phyloP scores from a whole-genome alignment of 2,113 vertebrate species.

The Cricetomys ansorgei region DNA sequence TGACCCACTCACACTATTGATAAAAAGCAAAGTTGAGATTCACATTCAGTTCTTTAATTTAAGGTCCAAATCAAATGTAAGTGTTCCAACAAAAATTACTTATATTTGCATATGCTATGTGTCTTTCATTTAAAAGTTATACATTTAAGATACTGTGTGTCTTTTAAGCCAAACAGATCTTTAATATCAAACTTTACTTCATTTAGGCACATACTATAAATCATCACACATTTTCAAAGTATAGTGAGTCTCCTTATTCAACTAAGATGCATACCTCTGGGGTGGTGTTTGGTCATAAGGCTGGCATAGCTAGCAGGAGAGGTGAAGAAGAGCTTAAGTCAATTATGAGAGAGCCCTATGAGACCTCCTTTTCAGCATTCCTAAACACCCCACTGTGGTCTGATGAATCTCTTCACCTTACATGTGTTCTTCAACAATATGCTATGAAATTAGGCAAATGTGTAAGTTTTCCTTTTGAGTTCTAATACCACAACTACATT shows the following conservation, averaged over 20 bases:
- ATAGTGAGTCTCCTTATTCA: background rate
- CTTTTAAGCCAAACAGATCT: slow-evolving; percentile 7
- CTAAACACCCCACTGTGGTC: background rate
- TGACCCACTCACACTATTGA: background rate
- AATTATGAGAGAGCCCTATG: background rate
- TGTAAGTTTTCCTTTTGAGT: background rate
- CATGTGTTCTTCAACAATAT: background rate
- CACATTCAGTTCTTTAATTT: slow-evolving; percentile 31
- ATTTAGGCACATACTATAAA: background rate
- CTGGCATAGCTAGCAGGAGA: no score
- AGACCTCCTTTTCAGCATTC: no score
- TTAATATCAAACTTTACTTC: slow-evolving; percentile 3
- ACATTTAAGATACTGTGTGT: background rate
- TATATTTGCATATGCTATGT: background rate
- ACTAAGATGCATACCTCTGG: background rate
- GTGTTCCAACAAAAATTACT: background rate
- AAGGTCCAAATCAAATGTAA: background rate
- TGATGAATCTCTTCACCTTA: background rate
- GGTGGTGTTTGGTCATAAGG: background rate
- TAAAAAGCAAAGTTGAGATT: background rate
- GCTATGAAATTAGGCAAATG: background rate
- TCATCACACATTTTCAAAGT: background rate
- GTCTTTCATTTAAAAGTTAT: background rate
- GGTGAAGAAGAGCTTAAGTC: background rate
- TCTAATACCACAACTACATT: slow-evolving; percentile 1